Evolutionary conservation across 1,140 invertebrate genomes (phyloP).

Genomic region (Trichogramma pretiosum): DNA sequence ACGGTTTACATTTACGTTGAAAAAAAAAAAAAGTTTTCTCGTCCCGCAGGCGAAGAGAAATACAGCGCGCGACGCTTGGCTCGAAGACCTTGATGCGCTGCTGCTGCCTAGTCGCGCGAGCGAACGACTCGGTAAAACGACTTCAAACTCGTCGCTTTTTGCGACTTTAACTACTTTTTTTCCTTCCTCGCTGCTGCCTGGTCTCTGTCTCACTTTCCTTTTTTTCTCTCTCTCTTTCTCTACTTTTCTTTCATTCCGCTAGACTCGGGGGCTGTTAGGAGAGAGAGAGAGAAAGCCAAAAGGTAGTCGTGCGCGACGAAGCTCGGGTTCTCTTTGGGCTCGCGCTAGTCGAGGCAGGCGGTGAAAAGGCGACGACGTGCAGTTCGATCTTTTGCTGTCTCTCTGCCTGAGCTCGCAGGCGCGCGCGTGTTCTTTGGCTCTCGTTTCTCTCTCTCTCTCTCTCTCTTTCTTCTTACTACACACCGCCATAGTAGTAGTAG

Average conservation of each 20-base stretch:
- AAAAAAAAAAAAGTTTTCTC: slow-evolving; percentile 38
- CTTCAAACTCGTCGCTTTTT: slow-evolving; percentile 27
- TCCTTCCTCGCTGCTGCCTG: background rate
- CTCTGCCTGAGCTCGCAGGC: too few relatives aligned
- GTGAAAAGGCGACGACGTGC: background rate
- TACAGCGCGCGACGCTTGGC: slow-evolving; percentile 1
- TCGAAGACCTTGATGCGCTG: too few relatives aligned
- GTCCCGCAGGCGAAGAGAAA: slow-evolving; percentile 12
- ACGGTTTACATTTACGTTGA: slow-evolving; percentile 39
- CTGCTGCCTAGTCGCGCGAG: too few relatives aligned
- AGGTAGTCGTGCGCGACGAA: too few relatives aligned
- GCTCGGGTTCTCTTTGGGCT: background rate
- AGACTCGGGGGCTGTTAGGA: too few relatives aligned
- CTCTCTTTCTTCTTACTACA: too few relatives aligned
- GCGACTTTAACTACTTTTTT: background rate
- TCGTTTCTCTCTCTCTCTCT: too few relatives aligned
- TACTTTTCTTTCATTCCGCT: background rate
- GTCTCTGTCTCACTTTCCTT: background rate
- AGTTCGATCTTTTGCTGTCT: slow-evolving; percentile 12
- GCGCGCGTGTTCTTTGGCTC: too few relatives aligned
- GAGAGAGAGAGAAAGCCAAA: too few relatives aligned
- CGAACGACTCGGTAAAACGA: slow-evolving; percentile 18
- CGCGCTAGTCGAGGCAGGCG: slow-evolving; percentile 3
- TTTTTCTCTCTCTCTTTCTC: background rate
- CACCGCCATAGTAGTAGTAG: too few relatives aligned